Base-by-base conservation (phyloP, 2,888 invertebrate species). In the Rhaphigaster nebulosa region DNA sequence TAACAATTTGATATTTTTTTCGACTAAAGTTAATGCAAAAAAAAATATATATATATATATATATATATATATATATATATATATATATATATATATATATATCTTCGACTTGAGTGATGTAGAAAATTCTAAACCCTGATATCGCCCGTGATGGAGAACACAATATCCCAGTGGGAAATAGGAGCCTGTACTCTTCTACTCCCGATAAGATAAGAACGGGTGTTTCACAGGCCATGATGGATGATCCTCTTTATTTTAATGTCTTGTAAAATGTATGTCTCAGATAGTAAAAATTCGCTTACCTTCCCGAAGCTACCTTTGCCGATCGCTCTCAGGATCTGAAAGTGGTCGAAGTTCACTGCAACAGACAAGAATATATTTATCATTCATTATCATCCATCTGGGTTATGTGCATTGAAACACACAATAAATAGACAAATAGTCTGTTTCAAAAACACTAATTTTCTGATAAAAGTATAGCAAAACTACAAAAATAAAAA, bases 271-370 rank as follows among this genome's bases (percentile, higher is more conserved):
- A n/a, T n/a, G n/a, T n/a, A 12, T n/a, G 60, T 12, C n/a, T 10
- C 5, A 65, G 29, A 65, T 29, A 65, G 60, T n/a, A n/a, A 13
- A 65, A 65, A 29, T 15, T 10, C 60, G 93, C 95, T 94, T 94
- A 97, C 97, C 96, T 97, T 98, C 92, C 97, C 97, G 93, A 97
- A 98, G 93, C 97, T 97, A 91, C 97, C 97, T 94, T 97, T 96
- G 88, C 97, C 97, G 93, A 97, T 97, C 65, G 97, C 97, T 92
- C 97, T 94, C 90, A 97, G 94, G 92, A 97, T 97, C 95, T 97
- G 96, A 94, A 97, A 98, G 94, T 97, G 97, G 94, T 97, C 97
- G 94, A 97, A 97, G 94, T 96, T 96, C 91, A 97, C 97, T 96
- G 95, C 91, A 91, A 91, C 60, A 76, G 45, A 52, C 80, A 90